A percentile compares a stretch with the other conserved stretches of the same genome.
Evolutionary conservation across 2,888 invertebrate species (phyloP).

Genomic region (Flexamia atlantica): DNA sequence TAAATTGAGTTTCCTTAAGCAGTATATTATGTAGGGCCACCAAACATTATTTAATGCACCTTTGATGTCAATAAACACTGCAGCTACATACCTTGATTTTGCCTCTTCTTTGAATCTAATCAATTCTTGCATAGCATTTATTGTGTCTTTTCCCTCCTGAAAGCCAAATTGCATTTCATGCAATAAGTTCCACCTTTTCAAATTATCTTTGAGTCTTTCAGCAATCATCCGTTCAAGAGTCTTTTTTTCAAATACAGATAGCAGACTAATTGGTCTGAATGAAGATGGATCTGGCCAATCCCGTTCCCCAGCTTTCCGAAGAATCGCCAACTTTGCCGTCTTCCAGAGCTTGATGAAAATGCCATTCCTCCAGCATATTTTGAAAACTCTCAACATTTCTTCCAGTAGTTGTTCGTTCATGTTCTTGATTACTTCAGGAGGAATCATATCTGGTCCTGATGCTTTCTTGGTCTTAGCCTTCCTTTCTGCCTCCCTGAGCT

Average conservation of each 20-base stretch:
- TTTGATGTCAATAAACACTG: not conserved
- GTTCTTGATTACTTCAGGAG: slow-evolving; percentile 3
- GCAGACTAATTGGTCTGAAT: not conserved
- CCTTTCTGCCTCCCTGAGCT: not conserved
- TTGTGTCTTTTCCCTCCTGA: not conserved
- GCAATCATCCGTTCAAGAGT: not conserved
- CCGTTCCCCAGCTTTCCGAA: not conserved
- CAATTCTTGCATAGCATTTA: not conserved
- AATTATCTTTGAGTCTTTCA: not conserved
- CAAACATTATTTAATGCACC: no score
- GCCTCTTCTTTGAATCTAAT: not conserved
- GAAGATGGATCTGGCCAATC: slow-evolving; percentile 1
- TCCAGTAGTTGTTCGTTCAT: not conserved
- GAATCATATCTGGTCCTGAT: slow-evolving; percentile 14
- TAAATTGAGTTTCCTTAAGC: no score
- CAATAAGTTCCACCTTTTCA: not conserved
- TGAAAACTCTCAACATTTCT: not conserved
- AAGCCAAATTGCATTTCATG: slow-evolving; percentile 9
- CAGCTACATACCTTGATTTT: not conserved
- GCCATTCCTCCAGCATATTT: not conserved
- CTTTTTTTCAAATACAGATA: not conserved
- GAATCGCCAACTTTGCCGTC: not conserved
- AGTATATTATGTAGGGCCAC: no score
- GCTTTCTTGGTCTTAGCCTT: not conserved
- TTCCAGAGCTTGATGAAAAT: not conserved